Evolutionary conservation across 2,113 vertebrate species (phyloP).

Genomic region (Bolborhynchus lineola): DNA sequence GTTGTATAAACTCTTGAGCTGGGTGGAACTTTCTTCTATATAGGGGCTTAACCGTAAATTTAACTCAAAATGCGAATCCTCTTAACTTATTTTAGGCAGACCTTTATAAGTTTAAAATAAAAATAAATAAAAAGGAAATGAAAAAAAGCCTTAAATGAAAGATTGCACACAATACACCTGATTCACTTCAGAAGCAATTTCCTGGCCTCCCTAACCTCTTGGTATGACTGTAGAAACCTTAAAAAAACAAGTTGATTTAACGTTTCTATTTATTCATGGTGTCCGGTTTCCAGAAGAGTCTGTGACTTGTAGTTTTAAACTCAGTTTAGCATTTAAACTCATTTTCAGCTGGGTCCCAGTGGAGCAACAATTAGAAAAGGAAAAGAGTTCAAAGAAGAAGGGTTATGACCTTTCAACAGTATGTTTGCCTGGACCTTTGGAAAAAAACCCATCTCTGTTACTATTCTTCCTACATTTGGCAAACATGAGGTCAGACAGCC

Average conservation of each 20-base stretch:
- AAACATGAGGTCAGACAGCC: neutral
- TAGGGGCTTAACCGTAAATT: conserved; percentile 23
- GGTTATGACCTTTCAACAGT: conserved; percentile 55
- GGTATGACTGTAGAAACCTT: conserved; percentile 66
- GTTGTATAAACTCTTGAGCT: conserved; percentile 29
- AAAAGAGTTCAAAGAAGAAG: conserved; percentile 69
- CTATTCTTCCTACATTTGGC: neutral
- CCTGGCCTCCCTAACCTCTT: conserved; percentile 55
- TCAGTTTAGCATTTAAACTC: conserved; percentile 79
- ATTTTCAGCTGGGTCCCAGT: conserved; percentile 76
- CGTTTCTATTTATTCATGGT: conserved; percentile 77
- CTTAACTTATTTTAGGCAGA: conserved; percentile 59
- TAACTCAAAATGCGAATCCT: conserved; percentile 33
- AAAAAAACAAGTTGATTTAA: conserved; percentile 75
- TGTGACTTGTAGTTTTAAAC: conserved; percentile 74
- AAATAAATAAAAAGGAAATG: conserved; percentile 66
- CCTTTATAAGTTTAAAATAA: conserved; percentile 36
- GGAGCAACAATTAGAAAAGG: conserved; percentile 73
- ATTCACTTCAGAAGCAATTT: conserved; percentile 69
- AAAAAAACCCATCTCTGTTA: neutral
- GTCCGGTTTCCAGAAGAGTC: conserved; percentile 73
- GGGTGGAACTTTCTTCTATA: conserved; percentile 33
- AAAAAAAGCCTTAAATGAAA: conserved; percentile 59
- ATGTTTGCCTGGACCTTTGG: conserved; percentile 3
- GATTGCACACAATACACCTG: conserved; percentile 68